A percentile compares a stretch with the other conserved stretches of the same genome.
These are phyloP conservation scores for Procambarus virginalis DNA, from an alignment of 1,140 invertebrate genomes.

Conservation along the genomic window DNA sequence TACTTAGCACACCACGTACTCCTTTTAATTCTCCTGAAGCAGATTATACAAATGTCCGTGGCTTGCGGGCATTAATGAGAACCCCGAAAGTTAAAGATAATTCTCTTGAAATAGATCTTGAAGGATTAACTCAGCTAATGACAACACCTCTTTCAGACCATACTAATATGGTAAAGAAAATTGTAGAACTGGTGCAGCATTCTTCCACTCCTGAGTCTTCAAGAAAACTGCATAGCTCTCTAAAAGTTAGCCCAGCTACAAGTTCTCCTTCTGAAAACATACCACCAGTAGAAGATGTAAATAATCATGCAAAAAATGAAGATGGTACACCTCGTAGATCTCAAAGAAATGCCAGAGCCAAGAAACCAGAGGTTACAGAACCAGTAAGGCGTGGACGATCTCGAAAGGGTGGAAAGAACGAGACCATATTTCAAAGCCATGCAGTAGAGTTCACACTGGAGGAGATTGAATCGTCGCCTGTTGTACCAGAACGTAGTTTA, in stretches of 20 bases:
- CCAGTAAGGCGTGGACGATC: background rate
- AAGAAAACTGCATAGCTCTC: slow-evolving; percentile 12
- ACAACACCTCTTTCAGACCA: slow-evolving; percentile 53
- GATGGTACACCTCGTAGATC: slow-evolving; percentile 30
- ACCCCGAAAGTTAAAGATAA: slow-evolving; percentile 15
- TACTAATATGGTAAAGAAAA: slow-evolving; percentile 24
- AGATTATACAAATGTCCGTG: slow-evolving; percentile 53
- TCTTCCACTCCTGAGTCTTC: slow-evolving; percentile 7
- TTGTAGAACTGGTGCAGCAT: slow-evolving; percentile 2
- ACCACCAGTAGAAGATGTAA: slow-evolving; percentile 25
- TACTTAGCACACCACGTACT: slow-evolving; percentile 47
- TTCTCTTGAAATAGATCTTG: slow-evolving; percentile 22
- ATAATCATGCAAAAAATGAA: background rate
- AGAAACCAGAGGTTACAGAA: background rate
- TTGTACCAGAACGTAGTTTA: background rate
- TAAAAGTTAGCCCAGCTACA: background rate
- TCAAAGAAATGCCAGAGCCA: slow-evolving; percentile 23
- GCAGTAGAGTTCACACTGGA: background rate
- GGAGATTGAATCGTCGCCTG: background rate
- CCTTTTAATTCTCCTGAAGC: slow-evolving; percentile 26
- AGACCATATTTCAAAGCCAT: background rate
- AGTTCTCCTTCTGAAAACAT: slow-evolving; percentile 52
- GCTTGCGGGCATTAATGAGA: slow-evolving; percentile 11
- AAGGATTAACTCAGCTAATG: background rate
- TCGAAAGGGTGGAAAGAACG: background rate